A percentile compares a stretch with the other conserved stretches of the same genome.
phyloP scores from a whole-genome alignment of 2,113 vertebrate species.

The human region GRCh38 chr6:4795001-4795500 shows the following conservation, averaged over 20 bases:
- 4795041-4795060: background rate
- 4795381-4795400: background rate
- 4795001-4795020: background rate
- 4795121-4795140: slow-evolving; percentile 17
- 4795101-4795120: background rate
- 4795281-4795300: slow-evolving; percentile 19
- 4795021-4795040: background rate
- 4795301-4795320: background rate
- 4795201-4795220: background rate
- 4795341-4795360: background rate
- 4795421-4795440: background rate
- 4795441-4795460: background rate
- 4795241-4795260: background rate
- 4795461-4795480: background rate
- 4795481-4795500: background rate
- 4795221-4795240: background rate
- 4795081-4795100: background rate
- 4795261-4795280: background rate
- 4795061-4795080: background rate
- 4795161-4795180: background rate
- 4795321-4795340: background rate
- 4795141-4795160: background rate
- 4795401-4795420: background rate
- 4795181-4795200: background rate
- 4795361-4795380: background rate